Conservation (phyloP, 2,113 vertebrate genomes). For the Pongo abelii region DNA sequence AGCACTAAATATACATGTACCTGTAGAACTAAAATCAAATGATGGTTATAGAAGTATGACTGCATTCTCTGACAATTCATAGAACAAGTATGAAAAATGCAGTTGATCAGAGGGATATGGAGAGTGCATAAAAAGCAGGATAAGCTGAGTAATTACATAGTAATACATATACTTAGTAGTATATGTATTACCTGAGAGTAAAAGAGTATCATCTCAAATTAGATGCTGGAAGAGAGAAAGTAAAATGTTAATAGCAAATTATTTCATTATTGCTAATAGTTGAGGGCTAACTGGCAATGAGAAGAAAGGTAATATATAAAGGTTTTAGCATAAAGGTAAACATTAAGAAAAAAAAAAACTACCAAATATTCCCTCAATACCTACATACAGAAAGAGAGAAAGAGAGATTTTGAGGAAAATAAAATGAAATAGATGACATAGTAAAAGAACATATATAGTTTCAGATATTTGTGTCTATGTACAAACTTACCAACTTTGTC, state of each 20-base stretch:
- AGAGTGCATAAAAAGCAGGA: background rate
- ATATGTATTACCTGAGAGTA: background rate
- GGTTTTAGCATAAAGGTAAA: background rate
- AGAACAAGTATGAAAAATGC: background rate
- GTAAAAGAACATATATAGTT: background rate
- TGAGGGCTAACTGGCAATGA: background rate
- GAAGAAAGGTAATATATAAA: background rate
- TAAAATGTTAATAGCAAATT: background rate
- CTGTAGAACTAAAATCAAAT: background rate
- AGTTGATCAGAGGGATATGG: background rate
- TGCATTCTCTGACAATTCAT: background rate
- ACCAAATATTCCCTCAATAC: background rate
- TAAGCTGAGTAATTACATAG: background rate
- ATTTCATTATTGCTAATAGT: background rate
- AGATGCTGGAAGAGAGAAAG: background rate
- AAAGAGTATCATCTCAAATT: slow-evolving; percentile 16
- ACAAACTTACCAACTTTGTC: background rate
- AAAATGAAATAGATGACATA: background rate
- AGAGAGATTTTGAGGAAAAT: background rate
- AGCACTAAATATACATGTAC: background rate
- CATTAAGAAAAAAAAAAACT: background rate
- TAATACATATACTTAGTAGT: no score
- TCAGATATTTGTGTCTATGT: background rate
- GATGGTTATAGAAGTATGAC: background rate
- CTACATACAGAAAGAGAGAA: background rate